Conservation (phyloP, 2,797 vertebrate species). For the Chelidonichthys spinosus region DNA sequence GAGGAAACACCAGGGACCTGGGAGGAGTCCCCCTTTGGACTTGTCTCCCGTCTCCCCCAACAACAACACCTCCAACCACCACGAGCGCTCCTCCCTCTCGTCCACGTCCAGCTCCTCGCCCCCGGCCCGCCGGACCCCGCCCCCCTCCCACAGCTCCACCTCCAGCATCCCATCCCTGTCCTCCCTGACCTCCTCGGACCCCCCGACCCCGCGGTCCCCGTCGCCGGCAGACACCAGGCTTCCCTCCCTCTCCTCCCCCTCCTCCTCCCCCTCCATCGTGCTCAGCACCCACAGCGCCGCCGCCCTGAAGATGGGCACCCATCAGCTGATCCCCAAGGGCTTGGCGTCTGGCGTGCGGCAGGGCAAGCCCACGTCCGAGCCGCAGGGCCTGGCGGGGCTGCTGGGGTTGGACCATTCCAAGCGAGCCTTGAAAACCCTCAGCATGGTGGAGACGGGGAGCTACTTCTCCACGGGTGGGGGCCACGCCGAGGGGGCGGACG, state of each 20-base stretch:
- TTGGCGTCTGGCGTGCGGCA: conserved; percentile 84
- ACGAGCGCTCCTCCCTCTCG: conserved; percentile 52
- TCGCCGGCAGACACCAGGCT: conserved; percentile 73
- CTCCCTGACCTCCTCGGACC: conserved; percentile 78
- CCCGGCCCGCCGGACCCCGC: conserved; percentile 43
- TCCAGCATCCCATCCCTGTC: conserved; percentile 78
- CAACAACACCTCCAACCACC: conserved; percentile 47
- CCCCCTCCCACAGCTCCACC: conserved; percentile 71
- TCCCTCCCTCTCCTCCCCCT: conserved; percentile 73
- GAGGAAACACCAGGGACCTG: conserved; percentile 25
- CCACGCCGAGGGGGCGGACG: conserved; percentile 73
- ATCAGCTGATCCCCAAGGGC: conserved; percentile 93
- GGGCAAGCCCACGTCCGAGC: conserved; percentile 58
- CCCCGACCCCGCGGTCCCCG: conserved; percentile 77
- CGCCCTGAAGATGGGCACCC: conserved; percentile 90
- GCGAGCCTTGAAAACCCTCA: conserved; percentile 84
- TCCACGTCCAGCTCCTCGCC: conserved; percentile 58
- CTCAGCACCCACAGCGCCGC: conserved; percentile 91
- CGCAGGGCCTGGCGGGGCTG: conserved; percentile 60
- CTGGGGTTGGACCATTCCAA: conserved; percentile 77
- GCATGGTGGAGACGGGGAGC: conserved; percentile 89
- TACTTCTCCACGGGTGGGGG: conserved; percentile 76
- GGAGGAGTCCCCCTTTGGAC: conserved; percentile 27
- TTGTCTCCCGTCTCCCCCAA: conserved; percentile 44
- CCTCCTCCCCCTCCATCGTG: conserved; percentile 78